Evolutionary conservation across 2,113 vertebrate genomes (phyloP).

Genomic region (Girardinichthys multiradiatus): DNA sequence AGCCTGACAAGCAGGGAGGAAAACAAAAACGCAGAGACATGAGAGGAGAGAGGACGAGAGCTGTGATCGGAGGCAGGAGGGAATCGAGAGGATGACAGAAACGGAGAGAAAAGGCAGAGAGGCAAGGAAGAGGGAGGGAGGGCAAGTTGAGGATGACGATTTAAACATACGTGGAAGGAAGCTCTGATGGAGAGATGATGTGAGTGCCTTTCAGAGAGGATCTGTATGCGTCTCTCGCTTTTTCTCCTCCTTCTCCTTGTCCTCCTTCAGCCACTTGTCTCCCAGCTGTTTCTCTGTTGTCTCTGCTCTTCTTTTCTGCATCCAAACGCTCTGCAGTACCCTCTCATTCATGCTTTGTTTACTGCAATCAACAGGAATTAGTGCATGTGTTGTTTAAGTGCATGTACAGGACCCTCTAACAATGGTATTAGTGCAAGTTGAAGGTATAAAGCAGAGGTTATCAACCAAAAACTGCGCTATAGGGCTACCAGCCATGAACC

Average conservation of each 20-base stretch:
- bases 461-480: background rate
- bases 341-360: slow-evolving; percentile 79
- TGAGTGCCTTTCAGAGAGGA: slow-evolving; percentile 75
- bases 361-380: slow-evolving; percentile 45
- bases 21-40: slow-evolving; percentile 32
- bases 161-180: slow-evolving; percentile 68
- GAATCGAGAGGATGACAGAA: slow-evolving; percentile 34
- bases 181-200: slow-evolving; percentile 81
- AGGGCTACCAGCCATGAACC: no score
- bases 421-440: background rate
- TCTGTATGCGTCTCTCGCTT: slow-evolving; percentile 25
- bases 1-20: slow-evolving; percentile 63
- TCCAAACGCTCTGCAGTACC: slow-evolving; percentile 38
- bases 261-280: slow-evolving; percentile 55
- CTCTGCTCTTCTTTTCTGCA: slow-evolving; percentile 58
- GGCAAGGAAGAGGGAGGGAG: slow-evolving; percentile 40
- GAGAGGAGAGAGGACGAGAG: slow-evolving; percentile 32
- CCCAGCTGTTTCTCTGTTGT: slow-evolving; percentile 60
- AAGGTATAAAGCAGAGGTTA: background rate
- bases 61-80: slow-evolving; percentile 51
- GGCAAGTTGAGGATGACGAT: slow-evolving; percentile 60
- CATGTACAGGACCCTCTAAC: background rate
- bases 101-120: slow-evolving; percentile 30
- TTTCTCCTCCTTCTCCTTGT: slow-evolving; percentile 32
- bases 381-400: slow-evolving; percentile 28